Conservation (phyloP, 2,113 vertebrate species). For the Strigops habroptila region DNA sequence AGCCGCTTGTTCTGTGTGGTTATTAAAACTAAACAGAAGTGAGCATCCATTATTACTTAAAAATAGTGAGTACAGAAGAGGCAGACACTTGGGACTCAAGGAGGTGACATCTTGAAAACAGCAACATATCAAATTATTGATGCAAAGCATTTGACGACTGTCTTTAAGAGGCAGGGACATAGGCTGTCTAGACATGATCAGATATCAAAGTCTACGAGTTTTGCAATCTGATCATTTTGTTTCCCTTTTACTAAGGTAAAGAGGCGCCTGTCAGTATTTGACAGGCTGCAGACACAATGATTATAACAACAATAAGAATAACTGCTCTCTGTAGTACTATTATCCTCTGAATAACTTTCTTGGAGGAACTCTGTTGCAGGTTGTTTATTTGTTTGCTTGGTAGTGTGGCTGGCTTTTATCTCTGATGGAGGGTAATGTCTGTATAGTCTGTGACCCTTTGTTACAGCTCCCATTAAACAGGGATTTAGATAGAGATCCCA, state of each 20-base stretch:
- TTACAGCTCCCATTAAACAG: not conserved
- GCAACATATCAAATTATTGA: slow-evolving; percentile 71
- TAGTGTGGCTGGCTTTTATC: not conserved
- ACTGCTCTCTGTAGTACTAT: slow-evolving; percentile 7
- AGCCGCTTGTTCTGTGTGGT: slow-evolving; percentile 10
- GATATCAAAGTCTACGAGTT: slow-evolving; percentile 66
- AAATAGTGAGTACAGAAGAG: slow-evolving; percentile 37
- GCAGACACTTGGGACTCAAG: slow-evolving; percentile 51
- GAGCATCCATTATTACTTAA: not conserved
- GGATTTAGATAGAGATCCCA: not conserved
- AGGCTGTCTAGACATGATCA: slow-evolving; percentile 73
- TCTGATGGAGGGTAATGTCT: not conserved
- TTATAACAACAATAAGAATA: slow-evolving; percentile 25
- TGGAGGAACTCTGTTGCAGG: not conserved
- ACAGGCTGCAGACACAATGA: slow-evolving; percentile 59
- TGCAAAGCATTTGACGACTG: slow-evolving; percentile 63
- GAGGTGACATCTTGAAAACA: slow-evolving; percentile 71
- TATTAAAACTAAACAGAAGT: slow-evolving; percentile 56
- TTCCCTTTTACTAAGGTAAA: slow-evolving; percentile 57
- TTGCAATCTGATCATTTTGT: slow-evolving; percentile 75
- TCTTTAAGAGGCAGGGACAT: slow-evolving; percentile 70
- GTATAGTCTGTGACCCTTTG: not conserved
- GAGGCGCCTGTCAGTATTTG: slow-evolving; percentile 58
- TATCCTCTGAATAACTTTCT: slow-evolving; percentile 29
- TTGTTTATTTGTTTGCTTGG: slow-evolving; percentile 4